A percentile compares a stretch with the other conserved stretches of the same genome.
Conservation (phyloP, 2,888 invertebrate species). For the Pyrrhia umbra region DNA sequence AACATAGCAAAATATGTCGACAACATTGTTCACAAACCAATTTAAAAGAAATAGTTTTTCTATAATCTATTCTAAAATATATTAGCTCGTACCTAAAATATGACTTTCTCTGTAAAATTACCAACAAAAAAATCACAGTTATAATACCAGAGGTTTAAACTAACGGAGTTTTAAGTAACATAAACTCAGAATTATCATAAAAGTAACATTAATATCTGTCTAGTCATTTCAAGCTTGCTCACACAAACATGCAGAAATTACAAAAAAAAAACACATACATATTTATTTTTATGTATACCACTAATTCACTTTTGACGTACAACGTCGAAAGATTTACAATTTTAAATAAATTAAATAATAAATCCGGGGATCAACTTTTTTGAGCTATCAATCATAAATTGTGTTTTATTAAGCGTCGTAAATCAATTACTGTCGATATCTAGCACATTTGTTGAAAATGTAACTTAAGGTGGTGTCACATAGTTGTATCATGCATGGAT, state of each 20-base stretch:
- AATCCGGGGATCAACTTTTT: conserved; percentile 39
- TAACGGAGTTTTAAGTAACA: conserved; percentile 30
- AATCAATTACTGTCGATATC: conserved; percentile 40
- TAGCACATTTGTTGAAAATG: conserved; percentile 25
- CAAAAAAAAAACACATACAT: too few species aligned
- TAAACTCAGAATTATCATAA: conserved; percentile 42
- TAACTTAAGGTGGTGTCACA: background rate
- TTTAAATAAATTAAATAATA: conserved; percentile 46
- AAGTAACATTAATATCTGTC: conserved; percentile 37
- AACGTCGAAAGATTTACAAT: conserved; percentile 35
- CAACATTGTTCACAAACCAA: too few species aligned
- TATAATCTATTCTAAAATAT: too few species aligned
- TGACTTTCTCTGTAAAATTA: background rate
- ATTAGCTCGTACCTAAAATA: background rate
- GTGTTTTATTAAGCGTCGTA: conserved; percentile 16
- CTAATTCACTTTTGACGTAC: conserved; percentile 38
- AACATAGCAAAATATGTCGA: too few species aligned
- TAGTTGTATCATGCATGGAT: too few species aligned
- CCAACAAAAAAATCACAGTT: conserved; percentile 1
- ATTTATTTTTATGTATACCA: conserved; percentile 17
- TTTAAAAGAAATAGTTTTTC: too few species aligned
- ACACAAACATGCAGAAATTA: conserved; percentile 28
- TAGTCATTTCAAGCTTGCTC: conserved; percentile 29
- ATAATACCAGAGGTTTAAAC: conserved; percentile 21
- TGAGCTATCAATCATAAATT: conserved; percentile 42